These are phyloP conservation scores for Cirrhinus molitorella DNA, from an alignment of 2,797 vertebrate species.

Conservation along the genomic window DNA sequence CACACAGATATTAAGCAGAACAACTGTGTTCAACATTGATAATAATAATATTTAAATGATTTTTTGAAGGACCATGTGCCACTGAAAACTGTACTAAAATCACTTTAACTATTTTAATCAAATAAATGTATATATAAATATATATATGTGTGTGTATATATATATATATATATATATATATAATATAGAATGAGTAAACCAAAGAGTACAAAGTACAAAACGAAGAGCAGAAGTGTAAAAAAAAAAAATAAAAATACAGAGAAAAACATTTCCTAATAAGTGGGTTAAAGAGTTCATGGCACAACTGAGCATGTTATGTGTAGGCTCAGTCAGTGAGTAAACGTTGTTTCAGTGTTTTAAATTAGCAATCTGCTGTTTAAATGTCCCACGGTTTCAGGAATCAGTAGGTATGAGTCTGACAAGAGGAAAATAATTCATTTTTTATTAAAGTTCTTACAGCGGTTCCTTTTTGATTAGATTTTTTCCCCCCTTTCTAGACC, in stretches of 20 bases:
- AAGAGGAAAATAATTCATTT: neutral
- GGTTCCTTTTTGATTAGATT: neutral
- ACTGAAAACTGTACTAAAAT: too few relatives aligned
- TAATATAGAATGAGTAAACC: neutral
- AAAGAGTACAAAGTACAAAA: neutral
- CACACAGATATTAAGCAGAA: too few relatives aligned
- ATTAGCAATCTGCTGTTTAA: neutral
- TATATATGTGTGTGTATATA: too few relatives aligned
- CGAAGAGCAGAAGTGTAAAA: neutral
- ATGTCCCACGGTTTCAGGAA: conserved; percentile 17
- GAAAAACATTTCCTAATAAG: neutral
- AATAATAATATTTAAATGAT: too few relatives aligned
- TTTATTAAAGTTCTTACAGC: neutral
- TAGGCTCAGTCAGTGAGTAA: neutral
- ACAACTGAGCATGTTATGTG: conserved; percentile 17
- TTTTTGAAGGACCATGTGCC: too few relatives aligned
- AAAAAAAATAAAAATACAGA: neutral
- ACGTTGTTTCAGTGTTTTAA: neutral
- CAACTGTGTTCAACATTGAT: too few relatives aligned
- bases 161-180: too few relatives aligned
- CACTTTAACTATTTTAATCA: too few relatives aligned
- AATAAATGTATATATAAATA: too few relatives aligned
- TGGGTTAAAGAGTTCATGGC: conserved; percentile 11
- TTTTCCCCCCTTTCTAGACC: neutral
- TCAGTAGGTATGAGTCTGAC: neutral